Percentiles rank a stretch among this genome's conserved stretches.
These are phyloP conservation scores for Helobdella robusta DNA, from an alignment of 2,888 invertebrate genomes.

Conservation along the genomic window DNA sequence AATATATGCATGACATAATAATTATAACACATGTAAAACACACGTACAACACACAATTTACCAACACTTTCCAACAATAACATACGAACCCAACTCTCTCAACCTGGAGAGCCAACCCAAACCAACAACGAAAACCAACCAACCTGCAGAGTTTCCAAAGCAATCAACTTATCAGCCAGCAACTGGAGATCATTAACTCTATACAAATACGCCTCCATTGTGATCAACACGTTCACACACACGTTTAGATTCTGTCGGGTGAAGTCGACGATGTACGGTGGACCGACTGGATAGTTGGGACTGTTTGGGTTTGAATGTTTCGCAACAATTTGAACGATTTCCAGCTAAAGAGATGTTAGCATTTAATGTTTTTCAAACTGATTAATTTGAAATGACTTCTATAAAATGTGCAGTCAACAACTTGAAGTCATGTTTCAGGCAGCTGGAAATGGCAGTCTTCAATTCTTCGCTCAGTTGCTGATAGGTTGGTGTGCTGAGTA, in stretches of 20 bases:
- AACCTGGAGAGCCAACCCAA: background rate
- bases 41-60: no score
- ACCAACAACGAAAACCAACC: conserved; percentile 13
- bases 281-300: background rate
- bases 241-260: conserved; percentile 42
- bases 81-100: background rate
- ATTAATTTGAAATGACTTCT: no score
- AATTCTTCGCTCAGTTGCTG: background rate
- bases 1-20: no score
- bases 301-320: conserved; percentile 10
- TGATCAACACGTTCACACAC: conserved; percentile 55
- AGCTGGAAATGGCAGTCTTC: background rate
- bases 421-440: no score
- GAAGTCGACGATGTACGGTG: conserved; percentile 35
- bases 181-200: conserved; percentile 73
- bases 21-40: no score
- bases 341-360: no score
- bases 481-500: background rate
- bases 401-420: no score
- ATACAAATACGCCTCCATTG: conserved; percentile 72
- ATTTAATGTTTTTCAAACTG: no score
- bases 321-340: conserved; percentile 5
- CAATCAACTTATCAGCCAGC: conserved; percentile 69
- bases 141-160: conserved; percentile 73
- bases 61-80: background rate